Conservation (phyloP, 2,113 vertebrate genomes). For the Zosterops japonicus region DNA sequence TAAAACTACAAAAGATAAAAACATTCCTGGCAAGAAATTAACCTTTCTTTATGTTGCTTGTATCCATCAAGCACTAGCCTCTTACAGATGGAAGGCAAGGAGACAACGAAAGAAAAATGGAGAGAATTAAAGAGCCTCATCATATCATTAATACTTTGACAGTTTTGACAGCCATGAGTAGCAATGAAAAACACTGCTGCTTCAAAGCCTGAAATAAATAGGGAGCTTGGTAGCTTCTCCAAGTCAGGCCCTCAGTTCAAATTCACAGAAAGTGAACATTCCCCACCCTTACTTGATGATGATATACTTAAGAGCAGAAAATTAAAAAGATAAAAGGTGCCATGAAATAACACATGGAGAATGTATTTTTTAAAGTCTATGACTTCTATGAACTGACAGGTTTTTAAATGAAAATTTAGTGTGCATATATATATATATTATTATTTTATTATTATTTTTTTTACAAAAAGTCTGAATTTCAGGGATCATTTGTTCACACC, state of each 20-base stretch:
- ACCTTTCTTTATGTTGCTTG: constrained; percentile 69
- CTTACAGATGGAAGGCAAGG: constrained; percentile 56
- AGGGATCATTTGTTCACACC: neutral
- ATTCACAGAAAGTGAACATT: neutral
- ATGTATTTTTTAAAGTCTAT: neutral
- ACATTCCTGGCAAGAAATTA: constrained; percentile 69
- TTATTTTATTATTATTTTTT: neutral
- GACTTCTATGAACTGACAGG: neutral
- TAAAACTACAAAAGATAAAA: constrained; percentile 73
- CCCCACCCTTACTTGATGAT: neutral
- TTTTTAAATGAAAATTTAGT: neutral
- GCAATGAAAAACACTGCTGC: constrained; percentile 15
- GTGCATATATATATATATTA: no score
- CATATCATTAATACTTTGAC: constrained; percentile 60
- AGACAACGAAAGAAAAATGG: constrained; percentile 49
- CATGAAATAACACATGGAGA: neutral
- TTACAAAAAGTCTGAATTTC: neutral
- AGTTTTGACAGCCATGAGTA: constrained; percentile 32
- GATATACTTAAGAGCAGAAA: neutral
- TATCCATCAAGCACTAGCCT: constrained; percentile 63
- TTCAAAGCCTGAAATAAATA: neutral
- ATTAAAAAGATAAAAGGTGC: neutral
- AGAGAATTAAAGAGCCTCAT: constrained; percentile 68
- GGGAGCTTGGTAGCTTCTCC: neutral
- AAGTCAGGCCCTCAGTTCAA: neutral